phyloP scores from a whole-genome alignment of 2,113 vertebrate genomes.

The Nicator chloris region DNA sequence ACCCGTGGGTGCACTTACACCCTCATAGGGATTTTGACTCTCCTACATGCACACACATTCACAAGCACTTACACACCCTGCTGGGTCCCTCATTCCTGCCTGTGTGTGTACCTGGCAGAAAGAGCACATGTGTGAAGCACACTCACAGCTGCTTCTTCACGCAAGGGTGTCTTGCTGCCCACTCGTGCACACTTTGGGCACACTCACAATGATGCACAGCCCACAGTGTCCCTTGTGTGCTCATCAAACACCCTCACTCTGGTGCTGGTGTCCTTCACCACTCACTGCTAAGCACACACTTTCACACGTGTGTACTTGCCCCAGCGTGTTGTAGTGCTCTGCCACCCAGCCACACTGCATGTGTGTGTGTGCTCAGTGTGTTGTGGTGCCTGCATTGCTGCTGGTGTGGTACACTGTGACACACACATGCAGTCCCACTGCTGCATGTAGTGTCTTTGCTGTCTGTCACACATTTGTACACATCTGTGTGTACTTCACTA shows the following conservation, averaged over 20 bases:
- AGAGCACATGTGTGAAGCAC: neutral
- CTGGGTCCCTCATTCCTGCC: neutral
- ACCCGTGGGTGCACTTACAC: neutral
- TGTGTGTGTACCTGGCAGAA: neutral
- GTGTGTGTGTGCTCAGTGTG: neutral
- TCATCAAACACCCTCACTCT: neutral
- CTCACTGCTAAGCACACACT: neutral
- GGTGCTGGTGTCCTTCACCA: neutral
- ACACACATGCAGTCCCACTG: neutral
- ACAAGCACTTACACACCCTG: neutral
- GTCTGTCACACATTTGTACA: neutral
- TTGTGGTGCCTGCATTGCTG: neutral
- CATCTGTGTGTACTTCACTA: neutral
- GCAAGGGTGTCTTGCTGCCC: neutral
- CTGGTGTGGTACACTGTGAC: neutral
- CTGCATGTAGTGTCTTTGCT: neutral
- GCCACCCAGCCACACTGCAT: neutral
- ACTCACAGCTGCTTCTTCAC: neutral
- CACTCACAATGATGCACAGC: neutral
- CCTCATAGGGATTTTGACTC: neutral
- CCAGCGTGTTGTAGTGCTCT: neutral
- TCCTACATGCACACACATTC: fast-evolving
- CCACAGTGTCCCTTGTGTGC: no score
- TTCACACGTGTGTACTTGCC: fast-evolving
- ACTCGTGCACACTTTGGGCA: neutral